phyloP scores from a whole-genome alignment of 2,888 invertebrate genomes.

The Halictus quadricinctus region DNA sequence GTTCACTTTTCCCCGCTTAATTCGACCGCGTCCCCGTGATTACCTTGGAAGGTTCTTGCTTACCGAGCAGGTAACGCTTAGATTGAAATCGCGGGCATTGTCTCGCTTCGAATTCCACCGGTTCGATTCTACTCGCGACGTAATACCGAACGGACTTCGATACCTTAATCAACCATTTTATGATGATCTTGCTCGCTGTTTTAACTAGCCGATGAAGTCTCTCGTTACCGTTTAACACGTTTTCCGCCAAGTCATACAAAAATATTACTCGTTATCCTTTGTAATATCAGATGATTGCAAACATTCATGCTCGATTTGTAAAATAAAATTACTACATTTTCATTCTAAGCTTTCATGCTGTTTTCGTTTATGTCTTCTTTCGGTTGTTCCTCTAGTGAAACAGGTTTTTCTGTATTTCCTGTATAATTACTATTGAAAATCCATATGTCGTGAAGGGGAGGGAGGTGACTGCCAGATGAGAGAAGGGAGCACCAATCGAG shows the following conservation, averaged over 20 bases:
- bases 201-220: not conserved
- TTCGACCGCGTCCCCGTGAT: conserved; percentile 40
- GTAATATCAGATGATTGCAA: not conserved
- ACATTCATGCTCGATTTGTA: not conserved
- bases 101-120: conserved; percentile 21
- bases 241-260: not conserved
- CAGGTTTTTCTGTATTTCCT: too few relatives aligned
- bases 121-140: not conserved
- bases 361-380: too few relatives aligned
- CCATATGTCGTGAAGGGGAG: too few relatives aligned
- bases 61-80: conserved; percentile 9
- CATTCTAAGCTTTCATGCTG: too few relatives aligned
- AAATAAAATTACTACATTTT: not conserved
- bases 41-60: conserved; percentile 56
- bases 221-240: not conserved
- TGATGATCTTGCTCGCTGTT: not conserved
- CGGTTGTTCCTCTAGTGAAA: too few relatives aligned
- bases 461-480: too few relatives aligned
- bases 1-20: conserved; percentile 55
- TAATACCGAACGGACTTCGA: not conserved
- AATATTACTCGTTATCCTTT: not conserved
- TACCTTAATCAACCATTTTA: not conserved
- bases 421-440: too few relatives aligned
- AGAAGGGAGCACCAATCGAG: too few relatives aligned
- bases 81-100: conserved; percentile 32